Percentiles rank a stretch among this genome's conserved stretches.
These are phyloP conservation scores for Grantiella picta DNA, from an alignment of 2,113 vertebrate genomes.

Conservation along the genomic window DNA sequence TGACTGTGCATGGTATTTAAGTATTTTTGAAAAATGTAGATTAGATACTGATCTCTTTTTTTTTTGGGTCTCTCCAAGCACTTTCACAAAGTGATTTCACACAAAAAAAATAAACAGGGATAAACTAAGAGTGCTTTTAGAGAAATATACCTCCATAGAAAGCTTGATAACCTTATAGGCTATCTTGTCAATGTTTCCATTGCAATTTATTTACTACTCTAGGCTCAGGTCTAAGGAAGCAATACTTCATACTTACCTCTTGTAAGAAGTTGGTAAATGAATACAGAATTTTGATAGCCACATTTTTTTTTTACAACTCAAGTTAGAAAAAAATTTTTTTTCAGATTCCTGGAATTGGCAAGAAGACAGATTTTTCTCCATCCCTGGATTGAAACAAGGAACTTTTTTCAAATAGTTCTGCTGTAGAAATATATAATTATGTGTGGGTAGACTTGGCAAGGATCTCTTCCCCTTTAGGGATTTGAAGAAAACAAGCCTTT, in stretches of 20 bases:
- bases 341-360: not conserved
- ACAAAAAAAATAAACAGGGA: not conserved
- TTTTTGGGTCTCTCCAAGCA: not conserved
- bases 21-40: not conserved
- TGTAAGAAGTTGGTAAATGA: not conserved
- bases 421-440: constrained; percentile 43
- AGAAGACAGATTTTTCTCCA: not conserved
- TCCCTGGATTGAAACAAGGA: not conserved
- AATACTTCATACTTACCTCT: not conserved
- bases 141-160: not conserved
- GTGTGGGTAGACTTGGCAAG: constrained; percentile 48
- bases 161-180: not conserved
- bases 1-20: not conserved
- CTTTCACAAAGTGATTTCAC: not conserved
- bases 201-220: not conserved
- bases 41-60: not conserved
- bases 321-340: not conserved
- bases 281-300: not conserved
- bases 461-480: constrained; percentile 36
- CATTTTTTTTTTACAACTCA: not conserved
- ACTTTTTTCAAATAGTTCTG: not conserved
- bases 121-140: not conserved
- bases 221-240: not conserved
- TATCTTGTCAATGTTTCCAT: not conserved
- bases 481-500: constrained; percentile 50